A percentile compares a stretch with the other conserved stretches of the same genome.
phyloP scores from a whole-genome alignment of 2,888 invertebrate species.

The Hemistola chrysoprasaria region DNA sequence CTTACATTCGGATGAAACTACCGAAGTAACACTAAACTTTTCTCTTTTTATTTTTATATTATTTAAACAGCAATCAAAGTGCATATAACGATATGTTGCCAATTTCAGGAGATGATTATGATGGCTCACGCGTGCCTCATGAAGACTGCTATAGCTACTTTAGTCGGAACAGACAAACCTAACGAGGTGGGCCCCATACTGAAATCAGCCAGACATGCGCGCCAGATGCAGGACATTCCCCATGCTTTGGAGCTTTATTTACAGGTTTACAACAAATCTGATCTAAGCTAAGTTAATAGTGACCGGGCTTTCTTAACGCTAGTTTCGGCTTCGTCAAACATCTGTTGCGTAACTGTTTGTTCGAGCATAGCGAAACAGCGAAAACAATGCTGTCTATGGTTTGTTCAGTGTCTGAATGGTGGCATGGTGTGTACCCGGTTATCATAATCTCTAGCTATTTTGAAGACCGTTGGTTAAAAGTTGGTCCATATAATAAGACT shows the following conservation, averaged over 20 bases:
- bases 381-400: too few relatives aligned
- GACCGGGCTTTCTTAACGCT: too few relatives aligned
- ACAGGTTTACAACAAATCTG: conserved; percentile 39
- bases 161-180: conserved; percentile 35
- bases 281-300: too few relatives aligned
- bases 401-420: too few relatives aligned
- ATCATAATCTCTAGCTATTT: too few relatives aligned
- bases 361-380: too few relatives aligned
- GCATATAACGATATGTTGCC: background rate
- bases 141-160: conserved; percentile 41
- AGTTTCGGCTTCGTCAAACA: too few relatives aligned
- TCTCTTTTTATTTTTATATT: background rate
- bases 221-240: conserved; percentile 58
- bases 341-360: too few relatives aligned
- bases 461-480: too few relatives aligned
- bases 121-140: conserved; percentile 65
- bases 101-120: conserved; percentile 59
- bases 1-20: conserved; percentile 50
- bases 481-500: too few relatives aligned
- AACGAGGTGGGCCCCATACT: conserved; percentile 37
- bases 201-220: conserved; percentile 63
- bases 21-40: conserved; percentile 45
- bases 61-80: too few relatives aligned
- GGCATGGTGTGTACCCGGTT: too few relatives aligned
- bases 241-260: conserved; percentile 64